These are phyloP conservation scores for Phallusia fumigata DNA, from an alignment of 23 tunicate species.

Conservation along the genomic window DNA sequence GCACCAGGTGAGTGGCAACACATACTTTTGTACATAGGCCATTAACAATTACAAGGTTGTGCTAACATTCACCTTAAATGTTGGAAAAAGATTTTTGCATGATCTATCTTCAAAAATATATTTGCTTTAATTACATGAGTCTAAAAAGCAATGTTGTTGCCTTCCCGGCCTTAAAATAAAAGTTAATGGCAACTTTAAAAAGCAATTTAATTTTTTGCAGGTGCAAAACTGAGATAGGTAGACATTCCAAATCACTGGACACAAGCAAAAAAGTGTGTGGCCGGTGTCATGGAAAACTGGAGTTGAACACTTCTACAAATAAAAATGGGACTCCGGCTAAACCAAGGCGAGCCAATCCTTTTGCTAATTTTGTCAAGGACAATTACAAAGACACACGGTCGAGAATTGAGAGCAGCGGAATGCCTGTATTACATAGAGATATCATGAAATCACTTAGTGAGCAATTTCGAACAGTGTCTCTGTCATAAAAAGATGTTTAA, in stretches of 20 bases:
- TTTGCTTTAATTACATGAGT: no score
- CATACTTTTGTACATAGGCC: no score
- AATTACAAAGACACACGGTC: constrained; percentile 54
- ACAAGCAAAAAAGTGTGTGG: constrained; percentile 71
- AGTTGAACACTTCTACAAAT: constrained; percentile 10
- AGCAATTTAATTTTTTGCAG: no score
- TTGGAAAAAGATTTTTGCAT: no score
- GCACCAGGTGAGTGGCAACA: constrained; percentile 48
- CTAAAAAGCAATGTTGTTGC: no score
- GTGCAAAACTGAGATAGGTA: constrained; percentile 60
- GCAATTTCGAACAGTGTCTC: constrained; percentile 50
- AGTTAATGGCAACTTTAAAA: no score
- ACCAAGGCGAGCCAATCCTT: constrained; percentile 49
- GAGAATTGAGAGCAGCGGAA: constrained; percentile 14
- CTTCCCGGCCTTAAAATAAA: no score
- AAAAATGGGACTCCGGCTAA: constrained; percentile 38
- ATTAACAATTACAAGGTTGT: no score
- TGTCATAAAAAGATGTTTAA: background rate
- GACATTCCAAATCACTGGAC: constrained; percentile 91
- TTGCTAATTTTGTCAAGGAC: constrained; percentile 88
- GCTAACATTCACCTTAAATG: no score
- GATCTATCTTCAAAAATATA: no score
- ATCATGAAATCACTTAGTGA: constrained; percentile 87
- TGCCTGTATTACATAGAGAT: constrained; percentile 54
- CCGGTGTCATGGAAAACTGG: constrained; percentile 53